phyloP scores from a whole-genome alignment of 1,140 invertebrate genomes.

The Rhopalosiphum maidis region DNA sequence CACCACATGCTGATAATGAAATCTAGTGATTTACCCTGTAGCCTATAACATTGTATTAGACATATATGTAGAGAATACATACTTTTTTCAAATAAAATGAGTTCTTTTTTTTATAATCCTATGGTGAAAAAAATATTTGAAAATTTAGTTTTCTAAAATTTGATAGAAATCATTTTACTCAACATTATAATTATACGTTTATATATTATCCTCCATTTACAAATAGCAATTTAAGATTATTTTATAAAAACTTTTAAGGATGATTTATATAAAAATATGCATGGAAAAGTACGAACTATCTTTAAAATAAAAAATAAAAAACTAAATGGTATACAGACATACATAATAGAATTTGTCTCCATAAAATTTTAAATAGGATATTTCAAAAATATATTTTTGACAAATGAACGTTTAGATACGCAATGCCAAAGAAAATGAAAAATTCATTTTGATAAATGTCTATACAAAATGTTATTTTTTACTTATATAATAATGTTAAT shows the following conservation, averaged over 20 bases:
- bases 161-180: background rate
- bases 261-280: background rate
- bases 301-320: background rate
- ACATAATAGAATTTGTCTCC: background rate
- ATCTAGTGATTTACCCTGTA: conserved; percentile 27
- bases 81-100: background rate
- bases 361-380: background rate
- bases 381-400: background rate
- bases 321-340: background rate
- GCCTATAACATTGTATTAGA: background rate
- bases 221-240: background rate
- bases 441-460: background rate
- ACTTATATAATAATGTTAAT: background rate
- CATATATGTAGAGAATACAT: background rate
- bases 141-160: background rate
- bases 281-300: background rate
- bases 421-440: background rate
- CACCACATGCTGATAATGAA: conserved; percentile 36
- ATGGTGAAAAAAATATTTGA: background rate
- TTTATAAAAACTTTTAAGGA: background rate
- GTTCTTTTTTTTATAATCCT: background rate
- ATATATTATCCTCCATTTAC: background rate
- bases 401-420: background rate
- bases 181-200: background rate
- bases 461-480: background rate